Conservation (phyloP, 2,113 vertebrate genomes). For the Sceloporus undulatus region DNA sequence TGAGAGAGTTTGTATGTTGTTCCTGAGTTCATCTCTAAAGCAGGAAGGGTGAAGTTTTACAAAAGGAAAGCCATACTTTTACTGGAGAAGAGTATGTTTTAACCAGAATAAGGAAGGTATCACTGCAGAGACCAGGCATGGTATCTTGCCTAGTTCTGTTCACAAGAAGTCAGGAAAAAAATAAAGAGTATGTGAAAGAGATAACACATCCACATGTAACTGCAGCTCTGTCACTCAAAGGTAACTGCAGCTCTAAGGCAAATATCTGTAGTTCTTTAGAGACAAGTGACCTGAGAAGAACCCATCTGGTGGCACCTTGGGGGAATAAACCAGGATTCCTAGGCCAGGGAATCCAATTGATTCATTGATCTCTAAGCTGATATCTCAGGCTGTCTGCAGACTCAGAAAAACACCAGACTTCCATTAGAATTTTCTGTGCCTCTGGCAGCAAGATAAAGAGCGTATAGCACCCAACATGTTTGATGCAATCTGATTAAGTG, state of each 20-base stretch:
- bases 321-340: background rate
- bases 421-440: background rate
- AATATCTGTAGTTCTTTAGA: slow-evolving; percentile 22
- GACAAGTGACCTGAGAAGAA: slow-evolving; percentile 3
- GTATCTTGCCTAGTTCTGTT: background rate
- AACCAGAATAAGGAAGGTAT: background rate
- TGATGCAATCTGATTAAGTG: background rate
- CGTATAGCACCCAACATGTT: background rate
- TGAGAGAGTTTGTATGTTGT: background rate
- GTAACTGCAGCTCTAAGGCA: background rate
- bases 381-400: slow-evolving; percentile 6
- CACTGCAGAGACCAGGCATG: slow-evolving; percentile 9
- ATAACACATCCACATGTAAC: background rate
- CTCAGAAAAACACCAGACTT: slow-evolving; percentile 7
- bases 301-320: background rate
- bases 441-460: background rate
- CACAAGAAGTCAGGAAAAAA: background rate
- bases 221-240: background rate
- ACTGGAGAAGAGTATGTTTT: background rate
- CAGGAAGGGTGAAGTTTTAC: background rate
- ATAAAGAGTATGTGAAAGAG: slow-evolving; percentile 16
- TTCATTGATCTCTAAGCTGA: slow-evolving; percentile 16
- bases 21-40: background rate
- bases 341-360: background rate
- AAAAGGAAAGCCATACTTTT: background rate